Evolutionary conservation across 1,140 invertebrate species (phyloP), one percentile per base, ranked within the genome.

Genomic region (Drosophila setifemur): DNA sequence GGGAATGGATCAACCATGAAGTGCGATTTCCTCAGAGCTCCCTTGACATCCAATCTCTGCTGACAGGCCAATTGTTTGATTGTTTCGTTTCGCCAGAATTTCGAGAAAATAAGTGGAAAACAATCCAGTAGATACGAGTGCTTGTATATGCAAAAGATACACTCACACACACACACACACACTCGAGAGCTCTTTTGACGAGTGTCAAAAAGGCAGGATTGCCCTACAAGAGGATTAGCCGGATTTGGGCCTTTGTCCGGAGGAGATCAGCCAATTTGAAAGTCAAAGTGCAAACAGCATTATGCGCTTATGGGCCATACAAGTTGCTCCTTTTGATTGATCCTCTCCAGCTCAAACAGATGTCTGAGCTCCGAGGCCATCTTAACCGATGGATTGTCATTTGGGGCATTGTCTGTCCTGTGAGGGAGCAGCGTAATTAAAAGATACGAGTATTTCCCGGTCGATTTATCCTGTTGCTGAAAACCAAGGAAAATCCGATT

Each of bases 41-140:
- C 79, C 79, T 71, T 74, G 79, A 83, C 79, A 71, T 70, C 73
- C 79, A 67, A 55, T 64, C 50, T 55, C 49, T 73, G 78, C 70
- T 83, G 78, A 83, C 78, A 83, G 54, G 44, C 57, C 79, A 67
- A 83, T 83, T 83, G 79, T 83, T 71, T 85, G 70, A 71, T 70
- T 74, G 57, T 71, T 57, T 40, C 45, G 35, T 64, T 85, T 82
- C 73, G 37, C 33, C 42, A 58, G 79, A 83, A 83, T 61, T 73
- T 66, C 42, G 50, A 72, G 54, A 54, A 54, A 53, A 76, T 68
- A 75, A 58, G 57, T 19, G 33, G 28, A 31, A 44, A 58, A 61
- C 29, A 50, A 66, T 73, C 33, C 45, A 37, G 60, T 47, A 35
- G 42, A 58, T 40, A 49, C 44, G 2, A 31, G 26, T 8, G 45